Evolutionary conservation across 2,113 vertebrate genomes (phyloP), one percentile per base, ranked within the genome.

Genomic region (Progne subis): DNA sequence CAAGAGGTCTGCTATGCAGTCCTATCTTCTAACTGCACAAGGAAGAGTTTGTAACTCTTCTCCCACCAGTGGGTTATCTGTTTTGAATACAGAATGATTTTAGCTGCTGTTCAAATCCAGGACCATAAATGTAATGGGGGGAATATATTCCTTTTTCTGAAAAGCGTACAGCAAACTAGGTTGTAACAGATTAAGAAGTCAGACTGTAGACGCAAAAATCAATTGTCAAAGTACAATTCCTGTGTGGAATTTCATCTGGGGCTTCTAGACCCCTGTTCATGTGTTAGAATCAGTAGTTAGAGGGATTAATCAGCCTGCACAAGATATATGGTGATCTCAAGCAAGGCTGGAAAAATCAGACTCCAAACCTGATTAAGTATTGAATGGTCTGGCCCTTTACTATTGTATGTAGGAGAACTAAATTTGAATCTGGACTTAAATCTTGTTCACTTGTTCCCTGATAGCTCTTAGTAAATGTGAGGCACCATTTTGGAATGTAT

Each of bases 401-500:
- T 71, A 31, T 59, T 94, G 49, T 50, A 32, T 79, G 29, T 75
- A 82, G 56, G 81, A 82, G 78, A 90, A 82, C 25, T 74, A 43
- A 50, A 82, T 82, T 65, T 90, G 87, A 95, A 94, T 92, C 49
- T 32, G 12, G 61, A 76, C 47, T 59, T 91, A 86, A 91, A 90
- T 87, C 91, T 94, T 74, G 57, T 79, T 90, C 82, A 47, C 31
- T 92, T 88, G 46, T 50, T 93, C 91, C 28, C 46, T 65, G 93
- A 77, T 94, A 94, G 78, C 28, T 89, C 63, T 75, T 79, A n/a
- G 82, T 82, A 57, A 72, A 83, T 75, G 49, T 72, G 84, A 89
- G 93, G 76, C 79, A 87, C 69, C 86, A 95, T 97, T 91, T 90
- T 96, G 90, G 93, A 96, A 94, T 85, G 83, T 81, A 64, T 91